phyloP scores from a whole-genome alignment of 1,140 invertebrate genomes.

The Trachelipus rathkii region DNA sequence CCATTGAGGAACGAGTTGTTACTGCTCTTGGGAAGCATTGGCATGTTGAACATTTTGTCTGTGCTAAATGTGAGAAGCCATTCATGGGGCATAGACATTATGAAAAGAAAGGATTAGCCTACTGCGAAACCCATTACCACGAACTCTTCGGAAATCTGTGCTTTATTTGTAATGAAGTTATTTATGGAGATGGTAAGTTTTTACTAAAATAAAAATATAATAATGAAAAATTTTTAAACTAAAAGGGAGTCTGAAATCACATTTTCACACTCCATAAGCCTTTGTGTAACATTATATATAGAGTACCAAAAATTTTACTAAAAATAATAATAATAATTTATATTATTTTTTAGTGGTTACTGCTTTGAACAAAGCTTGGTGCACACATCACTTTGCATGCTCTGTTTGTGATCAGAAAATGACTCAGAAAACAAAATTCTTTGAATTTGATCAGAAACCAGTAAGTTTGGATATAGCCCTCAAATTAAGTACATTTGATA shows the following conservation, averaged over 20 bases:
- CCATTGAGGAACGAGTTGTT: slow-evolving; percentile 93
- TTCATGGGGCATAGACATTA: slow-evolving; percentile 98
- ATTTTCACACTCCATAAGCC: no score
- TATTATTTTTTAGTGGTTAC: slow-evolving; percentile 75
- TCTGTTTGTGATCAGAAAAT: slow-evolving; percentile 95
- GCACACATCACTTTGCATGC: slow-evolving; percentile 98
- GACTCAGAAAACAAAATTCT: slow-evolving; percentile 98
- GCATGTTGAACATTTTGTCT: slow-evolving; percentile 99
- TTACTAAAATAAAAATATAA: no score
- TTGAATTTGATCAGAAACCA: slow-evolving; percentile 96
- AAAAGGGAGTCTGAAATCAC: no score
- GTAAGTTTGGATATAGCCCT: no score
- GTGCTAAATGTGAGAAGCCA: slow-evolving; percentile 98
- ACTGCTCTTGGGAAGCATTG: slow-evolving; percentile 98
- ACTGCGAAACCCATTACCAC: slow-evolving; percentile 99
- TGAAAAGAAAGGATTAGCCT: slow-evolving; percentile 96
- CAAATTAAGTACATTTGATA: not conserved
- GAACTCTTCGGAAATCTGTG: slow-evolving; percentile 98
- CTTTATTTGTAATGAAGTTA: slow-evolving; percentile 97
- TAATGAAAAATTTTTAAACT: no score
- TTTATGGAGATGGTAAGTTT: slow-evolving; percentile 86
- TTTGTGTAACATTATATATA: no score
- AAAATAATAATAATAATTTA: no score
- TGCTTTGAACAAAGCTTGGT: slow-evolving; percentile 99
- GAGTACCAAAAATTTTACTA: no score